A percentile compares a stretch with the other conserved stretches of the same genome.
Conservation (phyloP, 2,888 invertebrate species). For the Hyalella azteca region DNA sequence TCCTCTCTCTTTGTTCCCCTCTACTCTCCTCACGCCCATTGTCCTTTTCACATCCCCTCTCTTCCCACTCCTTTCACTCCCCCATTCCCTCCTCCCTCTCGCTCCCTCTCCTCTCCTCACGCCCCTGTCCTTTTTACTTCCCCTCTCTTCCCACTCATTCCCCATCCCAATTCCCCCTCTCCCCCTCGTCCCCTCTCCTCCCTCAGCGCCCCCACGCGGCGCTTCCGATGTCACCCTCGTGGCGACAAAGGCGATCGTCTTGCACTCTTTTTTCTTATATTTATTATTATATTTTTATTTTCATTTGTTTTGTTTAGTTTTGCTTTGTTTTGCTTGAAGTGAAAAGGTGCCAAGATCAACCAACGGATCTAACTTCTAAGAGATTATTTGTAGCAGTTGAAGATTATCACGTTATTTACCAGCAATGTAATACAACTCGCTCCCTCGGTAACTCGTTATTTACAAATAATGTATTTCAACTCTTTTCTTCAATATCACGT, state of each 20-base stretch:
- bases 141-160: neutral
- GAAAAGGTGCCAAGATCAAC: too few relatives aligned
- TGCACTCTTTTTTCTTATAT: neutral
- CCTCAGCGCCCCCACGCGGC: neutral
- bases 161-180: neutral
- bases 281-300: neutral
- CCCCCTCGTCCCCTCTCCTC: neutral
- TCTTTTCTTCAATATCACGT: too few relatives aligned
- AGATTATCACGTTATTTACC: too few relatives aligned
- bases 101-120: neutral
- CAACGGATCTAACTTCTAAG: too few relatives aligned
- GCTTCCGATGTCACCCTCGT: neutral
- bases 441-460: too few relatives aligned
- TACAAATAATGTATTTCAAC: too few relatives aligned
- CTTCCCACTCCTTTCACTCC: neutral
- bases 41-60: neutral
- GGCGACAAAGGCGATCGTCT: neutral
- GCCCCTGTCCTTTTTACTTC: neutral
- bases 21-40: neutral
- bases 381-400: too few relatives aligned
- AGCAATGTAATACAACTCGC: too few relatives aligned
- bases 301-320: neutral
- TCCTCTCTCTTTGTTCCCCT: neutral
- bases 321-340: too few relatives aligned
- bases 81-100: constrained; percentile 1